Conservation (phyloP, 2,797 vertebrate species). For the Sciurus vulgaris region DNA sequence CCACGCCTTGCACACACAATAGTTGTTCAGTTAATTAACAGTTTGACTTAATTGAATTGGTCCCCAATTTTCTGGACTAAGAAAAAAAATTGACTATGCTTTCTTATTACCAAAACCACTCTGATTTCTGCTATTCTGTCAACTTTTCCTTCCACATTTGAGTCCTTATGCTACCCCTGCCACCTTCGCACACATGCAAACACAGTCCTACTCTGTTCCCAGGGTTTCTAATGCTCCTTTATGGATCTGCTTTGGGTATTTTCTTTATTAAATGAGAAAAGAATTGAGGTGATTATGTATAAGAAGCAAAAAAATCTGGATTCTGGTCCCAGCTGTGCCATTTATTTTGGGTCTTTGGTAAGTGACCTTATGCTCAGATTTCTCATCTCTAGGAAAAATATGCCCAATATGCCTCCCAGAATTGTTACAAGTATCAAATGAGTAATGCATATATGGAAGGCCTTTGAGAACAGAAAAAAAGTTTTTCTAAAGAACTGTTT, state of each 20-base stretch:
- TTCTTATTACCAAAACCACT: constrained; percentile 11
- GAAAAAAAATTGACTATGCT: neutral
- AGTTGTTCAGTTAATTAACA: constrained; percentile 29
- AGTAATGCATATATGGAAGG: constrained; percentile 26
- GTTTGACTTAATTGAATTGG: neutral
- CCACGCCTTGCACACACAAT: neutral
- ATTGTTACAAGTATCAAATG: constrained; percentile 8
- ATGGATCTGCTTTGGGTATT: neutral
- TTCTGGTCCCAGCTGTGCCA: neutral
- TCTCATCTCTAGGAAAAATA: constrained; percentile 17
- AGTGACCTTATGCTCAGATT: neutral
- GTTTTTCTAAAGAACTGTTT: neutral
- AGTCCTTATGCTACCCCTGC: neutral
- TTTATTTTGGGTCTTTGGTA: constrained; percentile 47
- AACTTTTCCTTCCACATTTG: neutral
- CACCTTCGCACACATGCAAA: neutral
- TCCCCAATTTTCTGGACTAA: constrained; percentile 9
- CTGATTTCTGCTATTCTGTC: neutral
- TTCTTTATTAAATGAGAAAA: constrained; percentile 34
- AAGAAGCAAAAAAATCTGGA: neutral
- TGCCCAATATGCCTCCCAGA: neutral
- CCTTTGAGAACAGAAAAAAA: constrained; percentile 57
- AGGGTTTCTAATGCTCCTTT: neutral
- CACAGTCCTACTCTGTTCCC: neutral
- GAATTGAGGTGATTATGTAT: neutral